Percentiles rank a stretch among this genome's conserved stretches.
Conservation (phyloP, 2,797 vertebrate species). For the Centroberyx gerrardi region DNA sequence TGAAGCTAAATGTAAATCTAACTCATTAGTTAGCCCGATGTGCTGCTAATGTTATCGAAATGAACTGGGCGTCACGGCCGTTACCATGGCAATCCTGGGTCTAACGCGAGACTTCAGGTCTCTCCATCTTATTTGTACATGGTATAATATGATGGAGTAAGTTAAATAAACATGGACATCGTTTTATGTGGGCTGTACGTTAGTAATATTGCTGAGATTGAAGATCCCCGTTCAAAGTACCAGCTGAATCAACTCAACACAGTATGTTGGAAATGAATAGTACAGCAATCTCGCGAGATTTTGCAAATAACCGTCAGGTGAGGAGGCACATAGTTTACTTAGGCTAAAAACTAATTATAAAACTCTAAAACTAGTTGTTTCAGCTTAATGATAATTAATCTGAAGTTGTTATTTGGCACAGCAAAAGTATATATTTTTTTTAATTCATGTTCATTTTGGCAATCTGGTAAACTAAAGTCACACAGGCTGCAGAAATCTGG, state of each 20-base stretch:
- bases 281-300: not conserved
- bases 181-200: not conserved
- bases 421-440: too few relatives aligned
- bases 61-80: not conserved
- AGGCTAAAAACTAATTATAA: too few relatives aligned
- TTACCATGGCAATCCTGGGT: constrained; percentile 53
- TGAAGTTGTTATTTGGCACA: too few relatives aligned
- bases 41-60: too few relatives aligned
- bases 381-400: too few relatives aligned
- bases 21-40: not conserved
- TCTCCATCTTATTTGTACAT: not conserved
- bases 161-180: not conserved
- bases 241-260: too few relatives aligned
- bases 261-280: not conserved
- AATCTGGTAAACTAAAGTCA: not conserved
- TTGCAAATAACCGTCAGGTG: not conserved
- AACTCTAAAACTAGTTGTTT: too few relatives aligned
- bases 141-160: not conserved
- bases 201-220: not conserved
- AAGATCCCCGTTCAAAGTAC: too few relatives aligned
- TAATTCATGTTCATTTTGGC: not conserved
- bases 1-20: not conserved
- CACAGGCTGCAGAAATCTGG: too few relatives aligned
- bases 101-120: not conserved
- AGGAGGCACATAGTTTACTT: too few relatives aligned